phyloP scores from a whole-genome alignment of 2,797 vertebrate species.

The Hippocampus kuda region DNA sequence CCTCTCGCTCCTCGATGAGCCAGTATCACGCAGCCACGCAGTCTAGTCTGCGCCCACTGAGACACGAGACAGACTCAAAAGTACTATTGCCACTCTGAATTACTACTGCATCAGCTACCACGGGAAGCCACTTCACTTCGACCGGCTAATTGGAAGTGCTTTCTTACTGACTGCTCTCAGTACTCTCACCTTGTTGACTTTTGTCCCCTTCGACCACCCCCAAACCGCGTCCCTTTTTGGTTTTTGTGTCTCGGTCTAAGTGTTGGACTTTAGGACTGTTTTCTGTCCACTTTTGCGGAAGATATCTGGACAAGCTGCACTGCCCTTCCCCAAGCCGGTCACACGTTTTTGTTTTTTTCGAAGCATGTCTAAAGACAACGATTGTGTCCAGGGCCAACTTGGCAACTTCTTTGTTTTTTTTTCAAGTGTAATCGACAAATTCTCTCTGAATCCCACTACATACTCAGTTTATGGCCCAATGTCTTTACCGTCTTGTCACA shows the following conservation, averaged over 20 bases:
- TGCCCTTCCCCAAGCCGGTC: neutral
- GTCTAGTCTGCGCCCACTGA: conserved; percentile 65
- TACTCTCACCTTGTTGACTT: conserved; percentile 1
- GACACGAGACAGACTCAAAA: conserved; percentile 38
- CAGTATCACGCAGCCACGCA: conserved; percentile 66
- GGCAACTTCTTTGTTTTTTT: conserved; percentile 13
- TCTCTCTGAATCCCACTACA: conserved; percentile 33
- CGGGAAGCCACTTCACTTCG: conserved; percentile 15
- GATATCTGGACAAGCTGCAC: conserved; percentile 19
- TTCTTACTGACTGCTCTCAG: conserved; percentile 23
- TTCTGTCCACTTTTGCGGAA: conserved; percentile 22
- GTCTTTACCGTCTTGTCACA: conserved; percentile 49
- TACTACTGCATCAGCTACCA: conserved; percentile 25
- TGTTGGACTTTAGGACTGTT: conserved; percentile 16
- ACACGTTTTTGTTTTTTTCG: neutral
- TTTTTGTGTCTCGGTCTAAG: conserved; percentile 8
- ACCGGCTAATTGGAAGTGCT: conserved; percentile 19
- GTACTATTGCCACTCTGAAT: conserved; percentile 15
- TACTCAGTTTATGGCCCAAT: neutral
- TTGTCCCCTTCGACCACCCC: neutral
- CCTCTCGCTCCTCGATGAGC: conserved; percentile 82
- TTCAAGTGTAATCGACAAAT: conserved; percentile 49
- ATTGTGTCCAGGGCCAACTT: neutral
- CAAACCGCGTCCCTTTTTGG: neutral
- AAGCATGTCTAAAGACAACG: neutral